A percentile compares a stretch with the other conserved stretches of the same genome.
Evolutionary conservation across 2,113 vertebrate species (phyloP).

Genomic region (Hypanus sabinus): DNA sequence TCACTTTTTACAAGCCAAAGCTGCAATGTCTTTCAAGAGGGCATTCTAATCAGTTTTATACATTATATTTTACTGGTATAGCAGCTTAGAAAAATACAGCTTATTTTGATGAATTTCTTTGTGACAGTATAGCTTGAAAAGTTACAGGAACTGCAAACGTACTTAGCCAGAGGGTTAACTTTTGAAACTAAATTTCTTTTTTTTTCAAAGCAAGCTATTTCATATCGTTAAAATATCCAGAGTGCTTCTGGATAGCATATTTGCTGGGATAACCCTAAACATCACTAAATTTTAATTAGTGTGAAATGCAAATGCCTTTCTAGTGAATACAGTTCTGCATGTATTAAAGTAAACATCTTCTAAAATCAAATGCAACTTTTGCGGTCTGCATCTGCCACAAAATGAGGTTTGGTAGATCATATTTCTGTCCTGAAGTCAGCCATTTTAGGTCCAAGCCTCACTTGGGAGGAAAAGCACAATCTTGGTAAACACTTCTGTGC

Average conservation of each 20-base stretch:
- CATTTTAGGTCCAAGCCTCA: not conserved
- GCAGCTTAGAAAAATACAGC: not conserved
- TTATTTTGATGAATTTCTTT: not conserved
- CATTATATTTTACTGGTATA: not conserved
- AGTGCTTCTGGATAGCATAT: not conserved
- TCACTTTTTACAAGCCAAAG: not conserved
- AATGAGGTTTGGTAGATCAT: not conserved
- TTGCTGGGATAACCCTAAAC: not conserved
- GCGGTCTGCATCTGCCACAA: not conserved
- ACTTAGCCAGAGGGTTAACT: not conserved
- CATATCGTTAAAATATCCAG: not conserved
- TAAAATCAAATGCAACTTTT: not conserved
- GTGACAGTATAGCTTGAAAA: not conserved
- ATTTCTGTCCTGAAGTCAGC: not conserved
- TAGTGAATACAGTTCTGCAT: not conserved
- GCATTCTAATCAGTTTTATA: constrained; percentile 2
- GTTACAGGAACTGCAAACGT: not conserved
- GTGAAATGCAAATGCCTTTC: not conserved
- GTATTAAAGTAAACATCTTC: not conserved
- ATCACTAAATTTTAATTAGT: too few species aligned
- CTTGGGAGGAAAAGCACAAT: not conserved
- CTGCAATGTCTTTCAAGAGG: not conserved
- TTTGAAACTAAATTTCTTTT: not conserved
- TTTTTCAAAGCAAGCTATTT: not conserved
- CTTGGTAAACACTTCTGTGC: not conserved